Evolutionary conservation across 2,113 vertebrate genomes (phyloP), one percentile per base, ranked within the genome.

Genomic region (Bufo gargarizans): DNA sequence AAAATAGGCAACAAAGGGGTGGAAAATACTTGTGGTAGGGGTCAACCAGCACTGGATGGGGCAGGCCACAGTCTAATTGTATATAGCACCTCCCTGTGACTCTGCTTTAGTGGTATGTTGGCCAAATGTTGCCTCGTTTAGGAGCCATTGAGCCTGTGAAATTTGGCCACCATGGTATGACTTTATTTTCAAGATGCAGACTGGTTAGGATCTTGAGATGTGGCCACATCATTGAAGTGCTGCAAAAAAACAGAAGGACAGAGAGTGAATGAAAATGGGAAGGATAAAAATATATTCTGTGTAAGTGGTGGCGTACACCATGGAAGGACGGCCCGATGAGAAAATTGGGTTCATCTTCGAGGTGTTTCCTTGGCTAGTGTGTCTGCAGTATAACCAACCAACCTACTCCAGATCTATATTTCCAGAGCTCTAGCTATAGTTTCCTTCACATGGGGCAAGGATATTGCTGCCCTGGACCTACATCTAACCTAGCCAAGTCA

Each of bases 221-320:
- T 81, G 53, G 43, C 61, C 55, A 74, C n/a, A 22, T 88, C 79
- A 88, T 19, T 84, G 80, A 9, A 83, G 58, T 55, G 87, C 58
- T 77, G 71, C 49, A 81, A 55, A 33, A n/a, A 50, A 53, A 61
- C 4, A 58, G 14, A 4, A 59, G 49, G 53, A 47, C 22, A 53
- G 10, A 6, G 1, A 33, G 50, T 7, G 17, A 78, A 65, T 11
- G 33, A 14, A 3, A 20, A 82, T 14, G 6, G 6, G 10, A 43
- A 56, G 6, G 9, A 1, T 3, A 13, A 45, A 76, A 19, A 17
- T 43, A 22, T 72, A 11, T 72, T 72, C 0, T 72, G 43, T 69
- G 6, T 9, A 72, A 58, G 56, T n/a, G n/a, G n/a, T n/a, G n/a
- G n/a, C n/a, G n/a, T 53, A 53, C 53, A 53, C 9, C 53, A 53